Evolutionary conservation across 2,888 invertebrate species (phyloP), one percentile per base, ranked within the genome.

Genomic region (Drosophila robusta): DNA sequence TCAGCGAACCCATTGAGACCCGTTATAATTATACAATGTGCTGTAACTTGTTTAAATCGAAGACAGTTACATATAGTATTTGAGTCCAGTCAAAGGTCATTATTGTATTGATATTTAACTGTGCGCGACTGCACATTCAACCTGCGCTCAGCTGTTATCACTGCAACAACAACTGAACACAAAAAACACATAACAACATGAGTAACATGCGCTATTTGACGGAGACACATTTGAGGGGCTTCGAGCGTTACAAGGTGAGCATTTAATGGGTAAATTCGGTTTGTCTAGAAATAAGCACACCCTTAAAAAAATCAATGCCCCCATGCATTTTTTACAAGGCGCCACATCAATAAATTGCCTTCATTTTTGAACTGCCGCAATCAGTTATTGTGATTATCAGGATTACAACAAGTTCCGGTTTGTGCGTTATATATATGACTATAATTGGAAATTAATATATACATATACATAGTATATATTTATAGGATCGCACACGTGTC

Each of bases 221-320:
- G 45, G 91, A 91, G 68, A 89, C 87, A 71, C 92, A 92, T 87
- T 91, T 92, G 82, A 89, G 82, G 89, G 92, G 92, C 75, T 92
- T 92, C 90, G 92, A 92, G 75, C 91, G 91, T 45, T 92, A 92
- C 81, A 92, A 92, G 92, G 92, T 92, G 70, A 89, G 91, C 80
- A 49, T 64, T 62, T 45, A 61, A 58, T 29, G 36, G 18, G 9
- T 12, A 22, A 39, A 52, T 34, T 36, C 1, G 22, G 22, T 18
- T 16, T 34, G 7, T 22, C 14, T 4, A 8, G 11, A 34, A 18
- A 18, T 11, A 6, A 5, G 7, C 26, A 4, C 55, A 49, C 22
- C 8, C 22, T 22, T 34, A 32, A 47, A 60, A 72, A 80, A 81
- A 82, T 81, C 81, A 85, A 81, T 82, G 71, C 11, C 24, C 39